Evolutionary conservation across 2,113 vertebrate species (phyloP), one percentile per base, ranked within the genome.

Genomic region (Platysternon megacephalum): DNA sequence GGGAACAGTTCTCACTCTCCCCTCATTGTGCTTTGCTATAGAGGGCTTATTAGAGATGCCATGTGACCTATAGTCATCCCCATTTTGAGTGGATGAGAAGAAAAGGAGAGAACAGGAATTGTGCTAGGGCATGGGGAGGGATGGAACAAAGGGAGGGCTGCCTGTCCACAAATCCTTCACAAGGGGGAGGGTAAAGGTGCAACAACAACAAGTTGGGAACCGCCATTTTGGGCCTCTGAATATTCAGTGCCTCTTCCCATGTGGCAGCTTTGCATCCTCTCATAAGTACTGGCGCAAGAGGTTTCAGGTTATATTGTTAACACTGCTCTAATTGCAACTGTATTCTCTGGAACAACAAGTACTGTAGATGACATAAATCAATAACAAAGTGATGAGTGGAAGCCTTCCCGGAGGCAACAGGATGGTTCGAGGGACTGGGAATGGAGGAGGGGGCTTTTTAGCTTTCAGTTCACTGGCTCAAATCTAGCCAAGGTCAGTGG

Each of bases 381-480:
- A 95, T 96, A 94, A 80, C 19, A 83, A 93, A 76, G 79, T 74
- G 87, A 93, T 89, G 79, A 89, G 35, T 56, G 79, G 80, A 79
- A 89, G 39, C 65, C 65, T 94, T 91, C 90, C 95, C 92, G 65
- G 79, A 93, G 93, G 93, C 85, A 89, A 88, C 9, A 22, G 6
- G 44, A 24, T 5, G 53, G 83, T 89, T 19, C 29, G 52, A 49
- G 55, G 21, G 14, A 61, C 44, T n/a, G 84, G 16, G 44, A 91
- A 53, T 0, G 1, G 79, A 83, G 13, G 11, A 74, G 12, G 42
- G 65, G n/a, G 16, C 5, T 85, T 94, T 93, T 48, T 87, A 93
- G 85, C 55, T 91, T 83, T 93, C 83, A 82, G 61, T n/a, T 95
- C 82, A 55, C 12, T 49, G 9, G 42, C 35, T 91, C 21, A 11